Evolutionary conservation across 2,797 vertebrate genomes (phyloP).

Genomic region (Lithobates pipiens): DNA sequence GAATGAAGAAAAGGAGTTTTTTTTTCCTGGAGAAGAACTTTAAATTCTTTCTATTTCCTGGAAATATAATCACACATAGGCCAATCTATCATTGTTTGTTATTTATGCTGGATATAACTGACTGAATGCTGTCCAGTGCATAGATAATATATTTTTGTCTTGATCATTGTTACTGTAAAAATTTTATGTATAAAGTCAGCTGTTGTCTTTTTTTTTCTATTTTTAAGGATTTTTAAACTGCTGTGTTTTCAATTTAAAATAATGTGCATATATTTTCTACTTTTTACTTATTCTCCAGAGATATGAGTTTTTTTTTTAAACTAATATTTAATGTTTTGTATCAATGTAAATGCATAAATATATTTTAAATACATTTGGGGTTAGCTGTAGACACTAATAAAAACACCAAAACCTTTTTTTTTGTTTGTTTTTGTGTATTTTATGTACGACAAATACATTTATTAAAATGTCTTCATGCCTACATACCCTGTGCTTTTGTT

Average conservation of each 20-base stretch:
- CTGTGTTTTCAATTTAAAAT: background rate
- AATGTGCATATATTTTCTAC: constrained; percentile 43
- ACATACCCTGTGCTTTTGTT: no score
- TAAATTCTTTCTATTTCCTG: no score
- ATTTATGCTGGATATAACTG: constrained; percentile 33
- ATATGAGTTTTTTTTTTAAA: constrained; percentile 19
- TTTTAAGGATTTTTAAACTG: background rate
- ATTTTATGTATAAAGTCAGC: constrained; percentile 14
- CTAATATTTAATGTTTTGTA: constrained; percentile 41
- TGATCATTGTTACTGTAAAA: constrained; percentile 22
- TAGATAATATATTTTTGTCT: constrained; percentile 44
- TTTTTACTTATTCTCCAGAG: constrained; percentile 9
- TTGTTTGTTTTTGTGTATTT: background rate
- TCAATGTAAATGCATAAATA: constrained; percentile 8
- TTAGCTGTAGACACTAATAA: constrained; percentile 34
- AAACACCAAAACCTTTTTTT: background rate
- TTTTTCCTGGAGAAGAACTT: no score
- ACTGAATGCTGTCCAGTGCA: constrained; percentile 7
- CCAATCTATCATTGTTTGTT: background rate
- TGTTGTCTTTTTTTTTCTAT: constrained; percentile 13
- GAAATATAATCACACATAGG: background rate
- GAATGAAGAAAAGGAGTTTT: no score
- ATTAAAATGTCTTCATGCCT: no score
- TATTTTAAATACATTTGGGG: constrained; percentile 12
- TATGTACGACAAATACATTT: background rate